A percentile compares a stretch with the other conserved stretches of the same genome.
These are phyloP conservation scores for Chaetogeoica ovagalla DNA, from an alignment of 2,888 invertebrate species.

Conservation along the genomic window DNA sequence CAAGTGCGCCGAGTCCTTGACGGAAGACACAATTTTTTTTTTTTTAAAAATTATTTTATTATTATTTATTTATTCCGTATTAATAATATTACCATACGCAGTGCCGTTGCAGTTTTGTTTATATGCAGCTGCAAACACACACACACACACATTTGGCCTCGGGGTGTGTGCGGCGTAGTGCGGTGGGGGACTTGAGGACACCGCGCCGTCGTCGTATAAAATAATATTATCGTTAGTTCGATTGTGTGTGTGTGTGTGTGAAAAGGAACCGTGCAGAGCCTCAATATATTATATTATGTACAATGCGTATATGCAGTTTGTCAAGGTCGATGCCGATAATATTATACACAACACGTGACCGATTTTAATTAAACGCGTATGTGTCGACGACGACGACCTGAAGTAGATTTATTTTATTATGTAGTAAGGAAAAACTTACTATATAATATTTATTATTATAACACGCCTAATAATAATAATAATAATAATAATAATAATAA, in stretches of 20 bases:
- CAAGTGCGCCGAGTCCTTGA: constrained; percentile 42
- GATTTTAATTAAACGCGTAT: constrained; percentile 26
- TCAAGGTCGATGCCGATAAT: constrained; percentile 28
- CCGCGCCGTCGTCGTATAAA: background rate
- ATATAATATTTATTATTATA: no score
- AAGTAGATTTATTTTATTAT: background rate
- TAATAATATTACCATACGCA: background rate
- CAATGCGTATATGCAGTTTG: background rate
- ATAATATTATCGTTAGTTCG: background rate
- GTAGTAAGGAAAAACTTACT: background rate
- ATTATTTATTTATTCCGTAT: background rate
- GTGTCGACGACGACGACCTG: constrained; percentile 31
- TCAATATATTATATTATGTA: no score
- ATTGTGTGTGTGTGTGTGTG: background rate
- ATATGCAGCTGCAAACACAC: constrained; percentile 24
- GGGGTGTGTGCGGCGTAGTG: background rate
- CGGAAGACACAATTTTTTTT: constrained; percentile 15
- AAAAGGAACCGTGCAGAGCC: constrained; percentile 5
- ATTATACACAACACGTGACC: constrained; percentile 31
- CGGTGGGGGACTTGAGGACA: background rate
- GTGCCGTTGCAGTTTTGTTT: constrained; percentile 16
- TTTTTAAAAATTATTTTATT: background rate
- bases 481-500: constrained; percentile 11
- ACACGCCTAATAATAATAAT: background rate
- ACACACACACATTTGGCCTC: constrained; percentile 2